Percentiles rank a stretch among this genome's conserved stretches.
phyloP scores from a whole-genome alignment of 2,888 invertebrate genomes.

The Heliconius charithonia region DNA sequence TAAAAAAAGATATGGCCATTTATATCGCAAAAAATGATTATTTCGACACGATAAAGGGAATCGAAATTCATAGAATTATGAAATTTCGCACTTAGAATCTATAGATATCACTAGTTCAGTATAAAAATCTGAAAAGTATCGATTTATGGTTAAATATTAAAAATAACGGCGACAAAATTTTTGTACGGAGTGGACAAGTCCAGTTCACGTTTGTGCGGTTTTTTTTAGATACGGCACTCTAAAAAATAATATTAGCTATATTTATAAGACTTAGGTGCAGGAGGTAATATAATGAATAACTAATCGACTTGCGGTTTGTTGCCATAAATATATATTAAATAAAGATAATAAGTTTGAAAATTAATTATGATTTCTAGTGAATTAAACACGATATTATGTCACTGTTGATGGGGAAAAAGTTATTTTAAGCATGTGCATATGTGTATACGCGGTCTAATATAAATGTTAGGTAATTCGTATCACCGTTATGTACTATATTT shows the following conservation, averaged over 20 bases:
- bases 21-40: too few relatives aligned
- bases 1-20: too few relatives aligned
- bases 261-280: not conserved
- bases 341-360: not conserved
- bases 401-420: conserved; percentile 11
- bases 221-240: too few relatives aligned
- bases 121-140: too few relatives aligned
- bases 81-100: too few relatives aligned
- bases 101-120: too few relatives aligned
- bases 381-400: not conserved
- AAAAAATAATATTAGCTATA: not conserved
- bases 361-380: conserved; percentile 8
- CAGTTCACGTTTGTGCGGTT: too few relatives aligned
- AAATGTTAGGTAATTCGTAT: not conserved
- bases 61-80: too few relatives aligned
- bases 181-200: too few relatives aligned
- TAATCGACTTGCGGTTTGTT: not conserved
- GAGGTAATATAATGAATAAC: not conserved
- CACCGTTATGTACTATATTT: not conserved
- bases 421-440: not conserved
- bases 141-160: too few relatives aligned
- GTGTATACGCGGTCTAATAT: not conserved
- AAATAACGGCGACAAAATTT: too few relatives aligned
- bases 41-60: too few relatives aligned
- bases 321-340: not conserved